Evolutionary conservation across 2,888 invertebrate species (phyloP).

Genomic region (Napeogenes inachia): DNA sequence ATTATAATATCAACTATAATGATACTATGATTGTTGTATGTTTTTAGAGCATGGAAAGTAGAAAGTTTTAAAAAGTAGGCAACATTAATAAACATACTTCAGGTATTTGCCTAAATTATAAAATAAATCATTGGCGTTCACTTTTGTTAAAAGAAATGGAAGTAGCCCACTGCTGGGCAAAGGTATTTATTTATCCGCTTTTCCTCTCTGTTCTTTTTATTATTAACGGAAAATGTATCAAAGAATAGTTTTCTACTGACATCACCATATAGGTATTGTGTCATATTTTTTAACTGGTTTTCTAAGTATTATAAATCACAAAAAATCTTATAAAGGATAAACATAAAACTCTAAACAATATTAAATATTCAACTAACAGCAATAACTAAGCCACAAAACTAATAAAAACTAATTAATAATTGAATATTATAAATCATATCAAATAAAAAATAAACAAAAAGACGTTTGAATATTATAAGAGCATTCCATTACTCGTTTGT

Average conservation of each 20-base stretch:
- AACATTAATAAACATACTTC: slow-evolving; percentile 57
- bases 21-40: slow-evolving; percentile 66
- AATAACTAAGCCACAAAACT: neutral
- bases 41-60: slow-evolving; percentile 77
- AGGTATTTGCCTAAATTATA: slow-evolving; percentile 44
- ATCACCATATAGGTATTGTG: too few relatives aligned
- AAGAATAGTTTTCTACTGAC: too few relatives aligned
- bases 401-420: slow-evolving; percentile 5
- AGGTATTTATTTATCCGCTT: too few relatives aligned
- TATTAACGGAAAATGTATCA: too few relatives aligned
- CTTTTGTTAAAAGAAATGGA: neutral
- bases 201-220: too few relatives aligned
- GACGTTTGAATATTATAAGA: slow-evolving; percentile 31
- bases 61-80: slow-evolving; percentile 73
- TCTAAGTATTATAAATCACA: too few relatives aligned
- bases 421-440: neutral
- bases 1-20: slow-evolving; percentile 60
- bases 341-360: too few relatives aligned
- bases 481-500: slow-evolving; percentile 36
- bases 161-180: too few relatives aligned
- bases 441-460: neutral
- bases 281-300: too few relatives aligned
- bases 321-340: too few relatives aligned
- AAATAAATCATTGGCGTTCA: slow-evolving; percentile 3
- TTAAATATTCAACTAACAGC: too few relatives aligned